Conservation (phyloP, 2,888 invertebrate genomes). For the Heliothis peltigera region DNA sequence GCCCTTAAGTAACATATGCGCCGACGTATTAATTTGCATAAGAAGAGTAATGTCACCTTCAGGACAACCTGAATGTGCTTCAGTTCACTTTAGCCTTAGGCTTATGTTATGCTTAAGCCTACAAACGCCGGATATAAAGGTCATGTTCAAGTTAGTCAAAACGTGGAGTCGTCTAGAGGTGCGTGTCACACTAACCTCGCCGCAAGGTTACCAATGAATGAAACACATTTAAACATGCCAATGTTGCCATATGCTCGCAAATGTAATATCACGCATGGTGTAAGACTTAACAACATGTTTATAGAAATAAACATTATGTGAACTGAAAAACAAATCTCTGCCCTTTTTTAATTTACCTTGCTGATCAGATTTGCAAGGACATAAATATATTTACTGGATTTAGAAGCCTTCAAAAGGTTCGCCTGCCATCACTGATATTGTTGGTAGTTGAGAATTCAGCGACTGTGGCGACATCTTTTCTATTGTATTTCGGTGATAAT, state of each 20-base stretch:
- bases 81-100: constrained; percentile 11
- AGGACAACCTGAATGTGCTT: constrained; percentile 5
- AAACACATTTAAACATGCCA: constrained; percentile 23
- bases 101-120: constrained; percentile 60
- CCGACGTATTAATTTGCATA: too few relatives aligned
- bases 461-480: too few relatives aligned
- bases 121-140: constrained; percentile 55
- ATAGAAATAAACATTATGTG: not conserved
- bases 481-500: too few relatives aligned
- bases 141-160: constrained; percentile 64
- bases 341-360: too few relatives aligned
- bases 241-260: constrained; percentile 6
- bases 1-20: too few relatives aligned
- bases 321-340: too few relatives aligned
- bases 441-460: too few relatives aligned
- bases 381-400: too few relatives aligned
- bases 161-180: constrained; percentile 60
- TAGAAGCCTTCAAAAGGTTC: too few relatives aligned
- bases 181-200: constrained; percentile 61
- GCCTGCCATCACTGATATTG: too few relatives aligned
- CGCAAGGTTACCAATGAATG: constrained; percentile 54
- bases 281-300: not conserved
- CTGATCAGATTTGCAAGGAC: too few relatives aligned
- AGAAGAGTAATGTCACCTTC: constrained; percentile 9
- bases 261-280: not conserved